A percentile compares a stretch with the other conserved stretches of the same genome.
phyloP scores from a whole-genome alignment of 2,888 invertebrate genomes.

The Stramonita haemastoma region DNA sequence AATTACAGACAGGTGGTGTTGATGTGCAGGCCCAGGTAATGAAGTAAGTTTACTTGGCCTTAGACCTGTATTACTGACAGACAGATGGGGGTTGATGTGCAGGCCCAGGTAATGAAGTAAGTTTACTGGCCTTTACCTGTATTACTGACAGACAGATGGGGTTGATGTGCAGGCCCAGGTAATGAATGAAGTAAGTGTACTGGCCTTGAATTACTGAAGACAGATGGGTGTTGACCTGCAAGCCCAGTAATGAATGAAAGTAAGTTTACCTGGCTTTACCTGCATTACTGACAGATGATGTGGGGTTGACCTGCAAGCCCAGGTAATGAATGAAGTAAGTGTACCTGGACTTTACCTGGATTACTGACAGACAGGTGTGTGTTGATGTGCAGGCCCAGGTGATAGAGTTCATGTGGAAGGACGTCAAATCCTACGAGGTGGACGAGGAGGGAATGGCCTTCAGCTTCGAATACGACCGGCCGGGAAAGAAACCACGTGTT shows the following conservation, averaged over 20 bases:
- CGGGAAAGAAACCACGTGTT: conserved; percentile 88
- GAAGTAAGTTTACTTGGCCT: conserved; percentile 78
- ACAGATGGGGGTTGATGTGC: conserved; percentile 31
- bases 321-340: neutral
- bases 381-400: conserved; percentile 82
- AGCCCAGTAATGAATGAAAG: conserved; percentile 79
- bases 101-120: conserved; percentile 86
- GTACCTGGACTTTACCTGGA: neutral
- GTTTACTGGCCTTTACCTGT: neutral
- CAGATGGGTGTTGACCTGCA: conserved; percentile 58
- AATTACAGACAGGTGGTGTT: neutral
- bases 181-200: conserved; percentile 76
- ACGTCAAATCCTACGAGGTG: conserved; percentile 89
- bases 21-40: conserved; percentile 84
- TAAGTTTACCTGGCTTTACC: neutral
- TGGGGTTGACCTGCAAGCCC: neutral
- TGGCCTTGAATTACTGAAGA: neutral
- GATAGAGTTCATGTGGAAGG: conserved; percentile 90
- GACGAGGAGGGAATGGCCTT: conserved; percentile 96
- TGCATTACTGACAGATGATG: neutral
- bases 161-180: conserved; percentile 82
- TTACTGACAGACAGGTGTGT: neutral
- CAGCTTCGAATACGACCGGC: conserved; percentile 90
- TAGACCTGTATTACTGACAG: neutral
- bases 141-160: neutral